These are phyloP conservation scores for Polyodon spathula DNA, from an alignment of 2,113 vertebrate genomes.

Conservation along the genomic window DNA sequence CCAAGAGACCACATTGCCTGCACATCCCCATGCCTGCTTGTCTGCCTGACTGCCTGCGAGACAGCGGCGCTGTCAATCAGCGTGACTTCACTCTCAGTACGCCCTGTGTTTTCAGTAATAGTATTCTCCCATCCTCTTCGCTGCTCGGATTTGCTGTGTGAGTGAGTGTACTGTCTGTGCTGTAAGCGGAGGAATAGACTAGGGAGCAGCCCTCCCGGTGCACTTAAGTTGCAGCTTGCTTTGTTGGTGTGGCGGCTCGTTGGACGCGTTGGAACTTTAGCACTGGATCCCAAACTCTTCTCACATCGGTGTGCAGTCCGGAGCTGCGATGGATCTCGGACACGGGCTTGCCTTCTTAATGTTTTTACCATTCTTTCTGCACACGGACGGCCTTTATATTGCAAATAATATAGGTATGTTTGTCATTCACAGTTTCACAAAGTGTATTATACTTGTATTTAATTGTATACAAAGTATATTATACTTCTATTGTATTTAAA, in stretches of 20 bases:
- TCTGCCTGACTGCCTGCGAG: neutral
- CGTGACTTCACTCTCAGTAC: slow-evolving; percentile 19
- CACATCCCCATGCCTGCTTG: neutral
- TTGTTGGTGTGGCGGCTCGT: slow-evolving; percentile 62
- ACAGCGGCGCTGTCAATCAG: slow-evolving; percentile 22
- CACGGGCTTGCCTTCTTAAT: slow-evolving; percentile 62
- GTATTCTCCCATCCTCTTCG: slow-evolving; percentile 26
- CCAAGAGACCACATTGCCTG: too few species aligned
- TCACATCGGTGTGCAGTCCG: slow-evolving; percentile 73
- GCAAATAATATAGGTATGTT: slow-evolving; percentile 69
- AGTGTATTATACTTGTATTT: neutral
- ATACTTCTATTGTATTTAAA: neutral
- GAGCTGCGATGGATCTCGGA: slow-evolving; percentile 71
- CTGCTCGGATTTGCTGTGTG: slow-evolving; percentile 17
- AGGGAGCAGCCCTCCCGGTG: slow-evolving; percentile 55
- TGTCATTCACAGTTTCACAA: slow-evolving; percentile 22
- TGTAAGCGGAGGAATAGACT: slow-evolving; percentile 22
- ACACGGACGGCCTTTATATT: slow-evolving; percentile 65
- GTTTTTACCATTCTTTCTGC: slow-evolving; percentile 59
- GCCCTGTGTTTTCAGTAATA: slow-evolving; percentile 17
- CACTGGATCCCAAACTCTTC: slow-evolving; percentile 68
- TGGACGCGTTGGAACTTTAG: slow-evolving; percentile 65
- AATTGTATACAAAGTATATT: neutral
- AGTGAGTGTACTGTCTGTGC: slow-evolving; percentile 24
- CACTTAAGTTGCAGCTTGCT: slow-evolving; percentile 67